Evolutionary conservation across 1,140 invertebrate genomes (phyloP).

Genomic region (Condylostylus longicornis): DNA sequence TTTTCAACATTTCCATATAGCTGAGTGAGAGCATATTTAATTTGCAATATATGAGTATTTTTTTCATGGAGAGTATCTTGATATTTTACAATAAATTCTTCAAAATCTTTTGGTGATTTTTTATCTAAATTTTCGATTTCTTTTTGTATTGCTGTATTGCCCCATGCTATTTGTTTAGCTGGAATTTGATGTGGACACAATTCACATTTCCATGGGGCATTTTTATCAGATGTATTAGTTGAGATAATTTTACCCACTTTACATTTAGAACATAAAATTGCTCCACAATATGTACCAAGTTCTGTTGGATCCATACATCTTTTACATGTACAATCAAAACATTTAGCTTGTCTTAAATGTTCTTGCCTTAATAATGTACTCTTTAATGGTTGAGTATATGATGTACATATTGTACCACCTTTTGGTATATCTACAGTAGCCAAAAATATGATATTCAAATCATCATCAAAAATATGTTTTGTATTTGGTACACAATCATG

Average conservation of each 20-base stretch:
- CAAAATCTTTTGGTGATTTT: slow-evolving; percentile 36
- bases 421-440: slow-evolving; percentile 46
- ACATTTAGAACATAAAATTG: slow-evolving; percentile 44
- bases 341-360: slow-evolving; percentile 45
- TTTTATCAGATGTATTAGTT: slow-evolving; percentile 40
- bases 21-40: slow-evolving; percentile 48
- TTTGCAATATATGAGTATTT: slow-evolving; percentile 47
- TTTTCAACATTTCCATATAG: slow-evolving; percentile 45
- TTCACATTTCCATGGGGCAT: slow-evolving; percentile 45
- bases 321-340: slow-evolving; percentile 45
- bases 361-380: slow-evolving; percentile 45
- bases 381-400: slow-evolving; percentile 49
- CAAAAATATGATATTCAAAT: slow-evolving; percentile 36
- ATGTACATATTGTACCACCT: slow-evolving; percentile 45
- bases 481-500: slow-evolving; percentile 51
- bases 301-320: slow-evolving; percentile 48
- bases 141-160: slow-evolving; percentile 42
- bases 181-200: slow-evolving; percentile 39
- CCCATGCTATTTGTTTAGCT: slow-evolving; percentile 40
- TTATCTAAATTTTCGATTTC: slow-evolving; percentile 43
- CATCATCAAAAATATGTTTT: slow-evolving; percentile 42
- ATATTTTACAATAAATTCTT: slow-evolving; percentile 46
- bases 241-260: slow-evolving; percentile 38
- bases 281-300: slow-evolving; percentile 43
- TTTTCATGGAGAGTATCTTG: slow-evolving; percentile 41